Base-by-base conservation (phyloP, 2,888 invertebrate genomes). In the Globia sparganii region DNA sequence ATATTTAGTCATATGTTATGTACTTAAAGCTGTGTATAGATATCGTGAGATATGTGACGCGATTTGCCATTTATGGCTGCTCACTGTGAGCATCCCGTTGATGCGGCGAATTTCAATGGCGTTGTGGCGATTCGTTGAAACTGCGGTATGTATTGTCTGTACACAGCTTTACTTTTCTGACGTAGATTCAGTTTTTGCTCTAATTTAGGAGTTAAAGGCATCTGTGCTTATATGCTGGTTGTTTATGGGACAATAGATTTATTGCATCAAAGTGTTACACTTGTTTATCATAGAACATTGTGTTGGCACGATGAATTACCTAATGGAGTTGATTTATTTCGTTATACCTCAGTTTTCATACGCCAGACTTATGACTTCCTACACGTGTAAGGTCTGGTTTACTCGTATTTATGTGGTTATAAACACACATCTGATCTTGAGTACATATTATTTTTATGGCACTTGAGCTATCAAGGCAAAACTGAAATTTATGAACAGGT, bases 101-200 rank as follows among this genome's bases (percentile, higher is more conserved):
- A 28, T 13, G 5, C 11, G 8, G 18, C 0, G 9, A 77, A 67
- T 68, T 43, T 61, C 9, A 43, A 28, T 34, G 28, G 31, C 25
- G 8, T 53, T 43, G 13, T 34, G 59, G 40, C 18, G 43, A 28
- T 53, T 77, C 3, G 61, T 25, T 40, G 59, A n/a, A 15, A 11
- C 2, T 59, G 53, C 11, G 15, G n/a, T 11, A 34, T 25, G 4
- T 21, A 25, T 25, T n/a, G 31, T 25, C 25, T n/a, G 34, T 40
- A 25, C 21, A 6, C 8, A n/a, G 28, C 31, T 49, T 69, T 66
- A 25, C 18, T 9, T 59, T 70, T 59, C 43, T 80, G 72, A 74
- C 77, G 21, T 21, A 58, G 28, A 68, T 83, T 83, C 71, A 79
- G 59, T 65, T 34, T 72, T 43, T 64, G 59, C 15, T 68, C 74